Percentiles rank a stretch among this genome's conserved stretches.
phyloP scores from a whole-genome alignment of 2,888 invertebrate genomes.

The Tipula lateralis region DNA sequence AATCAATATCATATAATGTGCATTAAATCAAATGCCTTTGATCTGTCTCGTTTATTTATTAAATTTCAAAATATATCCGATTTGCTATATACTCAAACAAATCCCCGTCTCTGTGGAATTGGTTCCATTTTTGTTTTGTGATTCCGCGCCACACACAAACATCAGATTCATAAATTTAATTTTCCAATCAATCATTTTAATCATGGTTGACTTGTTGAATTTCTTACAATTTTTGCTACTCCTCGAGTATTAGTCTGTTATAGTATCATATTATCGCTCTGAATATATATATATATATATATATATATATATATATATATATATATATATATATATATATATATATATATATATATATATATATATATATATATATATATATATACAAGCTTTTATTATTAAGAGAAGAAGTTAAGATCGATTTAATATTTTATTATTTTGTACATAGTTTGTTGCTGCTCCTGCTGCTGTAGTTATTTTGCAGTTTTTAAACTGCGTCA shows the following conservation, averaged over 20 bases:
- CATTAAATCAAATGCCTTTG: background rate
- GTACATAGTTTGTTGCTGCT: background rate
- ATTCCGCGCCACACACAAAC: background rate
- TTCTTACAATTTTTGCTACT: background rate
- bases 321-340: slow-evolving; percentile 24
- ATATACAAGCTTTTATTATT: background rate
- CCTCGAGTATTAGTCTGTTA: background rate
- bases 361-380: slow-evolving; percentile 3
- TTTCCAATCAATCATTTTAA: background rate
- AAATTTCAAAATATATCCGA: background rate
- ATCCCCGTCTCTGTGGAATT: background rate
- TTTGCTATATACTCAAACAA: background rate
- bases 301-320: background rate
- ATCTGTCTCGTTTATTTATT: background rate
- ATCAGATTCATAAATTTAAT: background rate
- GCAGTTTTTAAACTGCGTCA: slow-evolving; percentile 11
- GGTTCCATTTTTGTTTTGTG: no score
- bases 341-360: slow-evolving; percentile 24
- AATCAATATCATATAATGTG: no score
- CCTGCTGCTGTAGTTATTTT: background rate
- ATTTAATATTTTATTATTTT: background rate
- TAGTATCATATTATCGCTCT: background rate
- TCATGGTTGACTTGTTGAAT: background rate
- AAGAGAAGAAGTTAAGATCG: background rate
- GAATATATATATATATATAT: background rate